Conservation (phyloP, 2,797 vertebrate species). For the Poeciliopsis paucimaculata region DNA sequence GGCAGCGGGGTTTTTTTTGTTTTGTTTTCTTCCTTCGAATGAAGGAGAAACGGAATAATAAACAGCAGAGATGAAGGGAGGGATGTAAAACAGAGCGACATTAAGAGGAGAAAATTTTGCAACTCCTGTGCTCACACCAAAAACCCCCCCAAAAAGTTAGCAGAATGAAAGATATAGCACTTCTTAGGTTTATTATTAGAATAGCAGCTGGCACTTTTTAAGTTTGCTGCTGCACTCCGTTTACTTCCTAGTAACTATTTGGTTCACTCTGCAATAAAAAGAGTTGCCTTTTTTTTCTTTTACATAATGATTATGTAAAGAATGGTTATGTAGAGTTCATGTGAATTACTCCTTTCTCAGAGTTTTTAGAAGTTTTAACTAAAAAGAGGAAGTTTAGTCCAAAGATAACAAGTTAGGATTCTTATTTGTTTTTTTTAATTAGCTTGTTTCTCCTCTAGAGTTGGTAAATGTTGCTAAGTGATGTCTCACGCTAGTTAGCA, state of each 20-base stretch:
- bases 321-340: neutral
- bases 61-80: neutral
- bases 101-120: neutral
- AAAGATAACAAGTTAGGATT: neutral
- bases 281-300: neutral
- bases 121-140: neutral
- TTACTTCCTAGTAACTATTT: neutral
- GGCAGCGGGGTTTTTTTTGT: neutral
- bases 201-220: neutral
- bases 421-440: too few relatives aligned
- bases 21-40: neutral
- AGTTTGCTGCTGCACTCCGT: neutral
- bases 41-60: slow-evolving; percentile 7
- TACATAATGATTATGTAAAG: neutral
- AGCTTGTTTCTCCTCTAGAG: too few relatives aligned
- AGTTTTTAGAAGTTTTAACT: neutral
- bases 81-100: neutral
- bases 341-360: neutral
- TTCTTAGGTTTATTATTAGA: neutral
- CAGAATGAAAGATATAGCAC: neutral
- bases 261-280: neutral
- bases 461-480: too few relatives aligned
- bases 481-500: too few relatives aligned
- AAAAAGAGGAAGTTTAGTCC: neutral
- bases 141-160: neutral